Percentiles rank a stretch among this genome's conserved stretches.
Evolutionary conservation across 2,888 invertebrate species (phyloP).

Genomic region (Leptogaster cylindrica): DNA sequence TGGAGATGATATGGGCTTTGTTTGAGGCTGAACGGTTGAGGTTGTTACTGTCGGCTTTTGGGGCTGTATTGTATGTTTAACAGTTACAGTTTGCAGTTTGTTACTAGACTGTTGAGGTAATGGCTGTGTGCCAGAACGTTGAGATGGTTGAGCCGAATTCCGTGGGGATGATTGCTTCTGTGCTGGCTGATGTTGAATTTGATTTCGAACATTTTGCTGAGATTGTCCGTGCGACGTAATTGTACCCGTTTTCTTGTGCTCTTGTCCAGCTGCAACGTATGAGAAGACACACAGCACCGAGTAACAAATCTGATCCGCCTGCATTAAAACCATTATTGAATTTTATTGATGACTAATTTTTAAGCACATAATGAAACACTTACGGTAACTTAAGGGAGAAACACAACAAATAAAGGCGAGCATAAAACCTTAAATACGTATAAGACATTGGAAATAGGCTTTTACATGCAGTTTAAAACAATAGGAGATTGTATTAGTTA

Average conservation of each 20-base stretch:
- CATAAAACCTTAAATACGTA: conserved; percentile 47
- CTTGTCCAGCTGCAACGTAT: conserved; percentile 92
- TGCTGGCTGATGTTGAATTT: conserved; percentile 17
- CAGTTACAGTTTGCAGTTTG: conserved; percentile 55
- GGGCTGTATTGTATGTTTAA: conserved; percentile 58
- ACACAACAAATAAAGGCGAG: conserved; percentile 52
- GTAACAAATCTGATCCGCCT: conserved; percentile 99
- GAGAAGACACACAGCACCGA: conserved; percentile 99
- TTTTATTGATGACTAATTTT: background rate
- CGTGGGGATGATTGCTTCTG: conserved; percentile 10
- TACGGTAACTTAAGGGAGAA: conserved; percentile 39
- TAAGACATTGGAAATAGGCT: conserved; percentile 4
- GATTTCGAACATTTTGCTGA: conserved; percentile 5
- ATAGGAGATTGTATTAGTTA: conserved; percentile 14
- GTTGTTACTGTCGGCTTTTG: conserved; percentile 60
- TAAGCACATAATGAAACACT: conserved; percentile 16
- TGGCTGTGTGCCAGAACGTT: conserved; percentile 43
- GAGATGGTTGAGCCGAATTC: conserved; percentile 4
- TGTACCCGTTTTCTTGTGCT: conserved; percentile 66
- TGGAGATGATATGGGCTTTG: conserved; percentile 34
- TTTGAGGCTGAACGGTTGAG: conserved; percentile 58
- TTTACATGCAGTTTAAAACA: conserved; percentile 29
- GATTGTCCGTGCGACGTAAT: conserved; percentile 52
- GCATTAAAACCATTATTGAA: conserved; percentile 45
- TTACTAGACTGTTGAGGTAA: conserved; percentile 51